These are phyloP conservation scores for Noctua pronuba DNA, from an alignment of 2,888 invertebrate genomes.

Conservation along the genomic window DNA sequence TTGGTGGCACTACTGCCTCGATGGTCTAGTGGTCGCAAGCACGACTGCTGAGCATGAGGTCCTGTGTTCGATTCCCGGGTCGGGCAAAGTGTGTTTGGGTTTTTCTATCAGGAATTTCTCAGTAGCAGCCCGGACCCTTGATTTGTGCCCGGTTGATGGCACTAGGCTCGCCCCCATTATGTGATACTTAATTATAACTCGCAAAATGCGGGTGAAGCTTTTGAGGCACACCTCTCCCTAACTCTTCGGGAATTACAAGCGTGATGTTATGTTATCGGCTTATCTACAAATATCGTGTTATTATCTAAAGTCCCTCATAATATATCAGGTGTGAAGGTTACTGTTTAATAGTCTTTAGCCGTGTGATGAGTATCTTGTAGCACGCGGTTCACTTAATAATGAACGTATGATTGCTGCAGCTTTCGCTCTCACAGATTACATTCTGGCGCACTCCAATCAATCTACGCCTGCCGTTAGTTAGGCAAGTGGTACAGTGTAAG, in stretches of 20 bases:
- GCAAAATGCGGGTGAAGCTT: neutral
- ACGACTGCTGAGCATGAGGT: too few species aligned
- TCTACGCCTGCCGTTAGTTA: constrained; percentile 32
- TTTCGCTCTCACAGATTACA: constrained; percentile 51
- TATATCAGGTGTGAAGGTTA: neutral
- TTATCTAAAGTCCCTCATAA: neutral
- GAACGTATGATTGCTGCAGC: constrained; percentile 55
- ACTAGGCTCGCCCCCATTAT: neutral
- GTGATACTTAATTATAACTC: neutral
- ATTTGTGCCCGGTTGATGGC: neutral
- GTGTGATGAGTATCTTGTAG: constrained; percentile 8
- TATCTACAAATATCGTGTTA: neutral
- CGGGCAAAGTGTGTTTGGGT: too few species aligned
- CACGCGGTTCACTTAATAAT: constrained; percentile 41
- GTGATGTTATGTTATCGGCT: neutral
- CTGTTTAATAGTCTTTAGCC: constrained; percentile 8
- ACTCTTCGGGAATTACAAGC: neutral
- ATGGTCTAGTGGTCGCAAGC: too few species aligned
- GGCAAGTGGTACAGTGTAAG: constrained; percentile 7
- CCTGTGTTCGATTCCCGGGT: too few species aligned
- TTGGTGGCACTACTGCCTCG: neutral
- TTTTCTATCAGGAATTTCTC: too few species aligned
- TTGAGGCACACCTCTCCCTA: neutral
- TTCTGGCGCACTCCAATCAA: constrained; percentile 60
- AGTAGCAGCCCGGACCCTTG: neutral